Conservation (phyloP, 2,888 invertebrate species). For the Lochmaea crataegi region DNA sequence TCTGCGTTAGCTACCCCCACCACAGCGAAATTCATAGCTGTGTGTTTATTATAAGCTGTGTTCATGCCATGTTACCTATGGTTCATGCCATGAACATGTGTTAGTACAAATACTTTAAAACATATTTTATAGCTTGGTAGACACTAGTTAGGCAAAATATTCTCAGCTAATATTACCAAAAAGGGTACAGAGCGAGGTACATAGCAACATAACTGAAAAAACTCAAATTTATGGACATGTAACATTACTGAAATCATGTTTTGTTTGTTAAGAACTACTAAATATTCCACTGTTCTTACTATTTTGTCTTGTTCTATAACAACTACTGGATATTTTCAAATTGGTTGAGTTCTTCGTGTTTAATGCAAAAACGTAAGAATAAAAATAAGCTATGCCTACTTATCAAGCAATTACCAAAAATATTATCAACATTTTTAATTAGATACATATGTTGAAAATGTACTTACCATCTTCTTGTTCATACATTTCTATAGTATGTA, state of each 20-base stretch:
- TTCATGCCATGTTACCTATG: too few relatives aligned
- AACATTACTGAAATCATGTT: too few relatives aligned
- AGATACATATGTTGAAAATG: background rate
- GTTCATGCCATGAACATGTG: background rate
- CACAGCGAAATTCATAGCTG: too few relatives aligned
- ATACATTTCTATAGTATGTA: constrained; percentile 13
- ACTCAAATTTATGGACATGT: too few relatives aligned
- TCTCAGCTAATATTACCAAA: background rate
- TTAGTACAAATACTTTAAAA: background rate
- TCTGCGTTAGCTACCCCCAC: too few relatives aligned
- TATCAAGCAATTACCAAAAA: background rate
- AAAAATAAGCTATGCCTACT: background rate
- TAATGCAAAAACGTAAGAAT: background rate
- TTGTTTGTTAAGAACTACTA: background rate
- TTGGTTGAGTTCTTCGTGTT: background rate
- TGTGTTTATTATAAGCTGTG: too few relatives aligned
- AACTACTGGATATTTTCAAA: background rate
- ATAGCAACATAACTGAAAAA: too few relatives aligned
- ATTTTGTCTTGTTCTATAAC: too few relatives aligned
- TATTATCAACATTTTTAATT: too few relatives aligned
- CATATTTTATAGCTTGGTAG: too few relatives aligned
- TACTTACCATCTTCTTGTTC: constrained; percentile 34
- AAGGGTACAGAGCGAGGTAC: too few relatives aligned
- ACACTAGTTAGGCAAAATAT: background rate
- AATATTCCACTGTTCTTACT: too few relatives aligned